Evolutionary conservation across 2,888 invertebrate genomes (phyloP), one percentile per base, ranked within the genome.

Genomic region (Coleophora deauratella): DNA sequence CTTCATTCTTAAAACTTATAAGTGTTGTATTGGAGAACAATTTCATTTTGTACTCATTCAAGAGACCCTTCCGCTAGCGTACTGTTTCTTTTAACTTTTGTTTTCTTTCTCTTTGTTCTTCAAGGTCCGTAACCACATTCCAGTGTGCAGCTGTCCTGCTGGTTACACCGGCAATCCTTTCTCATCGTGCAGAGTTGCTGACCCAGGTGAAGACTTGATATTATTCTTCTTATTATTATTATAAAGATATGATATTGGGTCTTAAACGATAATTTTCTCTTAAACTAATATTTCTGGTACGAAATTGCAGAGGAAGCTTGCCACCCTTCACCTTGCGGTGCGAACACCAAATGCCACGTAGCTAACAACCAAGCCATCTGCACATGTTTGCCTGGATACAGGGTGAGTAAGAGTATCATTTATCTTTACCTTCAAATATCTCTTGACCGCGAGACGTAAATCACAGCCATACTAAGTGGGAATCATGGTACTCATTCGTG

Each of bases 141-240:
- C 94, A 0, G 91, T 92, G 3, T 95, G 95, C 66, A 88, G 90
- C 27, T 95, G 95, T 66, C 92, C 93, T 0, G 64, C 89, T 10
- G 93, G 92, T n/a, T 90, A 91, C 66, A 91, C 91, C 3, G 95
- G 95, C 27, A 91, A 93, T 78, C 93, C 95, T 4, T 92, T 92
- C 71, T 84, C 82, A 11, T 70, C 88, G 31, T 96, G 95, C 67
- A 87, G 90, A 62, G 75, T 90, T 39, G 89, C 90, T 52, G 92
- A 93, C 77, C 93, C 93, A 60, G 92, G 94, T 94, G 66, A 40
- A 7, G 30, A 10, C 33, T 21, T 6, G 21, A 21, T 21, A 6
- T 21, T 21, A 21, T 21, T 21, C n/a, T n/a, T n/a, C n/a, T n/a
- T n/a, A n/a, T n/a, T n/a, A n/a, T n/a, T n/a, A n/a, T n/a, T n/a